These are phyloP conservation scores for Phalloptychus januarius DNA, from an alignment of 2,797 vertebrate genomes.

Conservation along the genomic window DNA sequence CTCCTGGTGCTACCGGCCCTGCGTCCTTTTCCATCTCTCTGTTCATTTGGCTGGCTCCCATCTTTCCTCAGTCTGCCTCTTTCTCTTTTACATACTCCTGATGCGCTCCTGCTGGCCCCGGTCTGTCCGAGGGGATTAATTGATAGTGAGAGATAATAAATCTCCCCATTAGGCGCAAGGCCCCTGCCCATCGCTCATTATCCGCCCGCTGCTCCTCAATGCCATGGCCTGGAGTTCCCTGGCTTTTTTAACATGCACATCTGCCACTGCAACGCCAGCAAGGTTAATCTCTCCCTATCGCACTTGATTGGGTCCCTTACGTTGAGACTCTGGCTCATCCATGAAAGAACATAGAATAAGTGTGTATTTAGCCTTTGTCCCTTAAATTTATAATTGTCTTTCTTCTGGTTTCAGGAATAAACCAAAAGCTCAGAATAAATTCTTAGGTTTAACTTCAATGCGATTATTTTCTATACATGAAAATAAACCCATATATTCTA, in stretches of 20 bases:
- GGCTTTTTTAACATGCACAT: conserved; percentile 67
- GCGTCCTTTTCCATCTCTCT: conserved; percentile 57
- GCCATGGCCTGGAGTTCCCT: conserved; percentile 66
- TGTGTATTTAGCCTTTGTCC: conserved; percentile 14
- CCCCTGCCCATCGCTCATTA: conserved; percentile 78
- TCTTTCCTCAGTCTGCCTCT: conserved; percentile 31
- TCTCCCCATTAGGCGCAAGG: conserved; percentile 78
- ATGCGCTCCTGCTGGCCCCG: conserved; percentile 65
- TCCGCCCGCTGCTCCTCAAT: conserved; percentile 66
- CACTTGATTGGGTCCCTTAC: conserved; percentile 32
- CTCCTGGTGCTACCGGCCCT: conserved; percentile 34
- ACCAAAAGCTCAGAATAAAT: background rate
- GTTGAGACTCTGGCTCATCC: conserved; percentile 21
- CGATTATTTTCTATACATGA: background rate
- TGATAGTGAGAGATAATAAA: conserved; percentile 85
- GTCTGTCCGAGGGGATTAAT: conserved; percentile 80
- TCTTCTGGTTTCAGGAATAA: conserved; percentile 15
- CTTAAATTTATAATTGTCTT: background rate
- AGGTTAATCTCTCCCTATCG: conserved; percentile 74
- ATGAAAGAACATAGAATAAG: conserved; percentile 30
- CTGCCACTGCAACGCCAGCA: conserved; percentile 58
- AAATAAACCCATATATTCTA: background rate
- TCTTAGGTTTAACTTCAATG: background rate
- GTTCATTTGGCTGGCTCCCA: conserved; percentile 43
- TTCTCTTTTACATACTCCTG: conserved; percentile 68